Evolutionary conservation across 2,113 vertebrate species (phyloP).

Genomic region (Propithecus coquereli): DNA sequence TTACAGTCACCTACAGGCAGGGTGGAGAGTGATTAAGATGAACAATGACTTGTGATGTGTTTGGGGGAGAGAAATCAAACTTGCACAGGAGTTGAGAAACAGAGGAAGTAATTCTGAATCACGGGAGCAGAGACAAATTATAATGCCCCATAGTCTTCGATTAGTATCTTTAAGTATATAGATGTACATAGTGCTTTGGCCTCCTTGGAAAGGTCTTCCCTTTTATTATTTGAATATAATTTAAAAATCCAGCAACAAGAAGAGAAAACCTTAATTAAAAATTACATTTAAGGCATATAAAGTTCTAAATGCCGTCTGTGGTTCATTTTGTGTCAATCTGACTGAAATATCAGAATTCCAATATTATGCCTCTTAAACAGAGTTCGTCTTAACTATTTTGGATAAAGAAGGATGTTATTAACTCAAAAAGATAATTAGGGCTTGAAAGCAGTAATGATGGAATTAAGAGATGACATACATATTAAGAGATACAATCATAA

Average conservation of each 20-base stretch:
- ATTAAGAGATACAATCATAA: background rate
- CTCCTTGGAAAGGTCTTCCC: background rate
- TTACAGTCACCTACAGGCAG: background rate
- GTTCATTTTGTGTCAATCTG: background rate
- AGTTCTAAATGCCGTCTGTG: background rate
- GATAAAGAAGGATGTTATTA: background rate
- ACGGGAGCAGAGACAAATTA: background rate
- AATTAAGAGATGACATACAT: slow-evolving; percentile 29
- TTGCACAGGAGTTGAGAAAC: background rate
- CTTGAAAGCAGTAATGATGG: background rate
- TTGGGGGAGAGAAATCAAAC: background rate
- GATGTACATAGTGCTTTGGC: background rate
- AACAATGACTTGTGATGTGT: background rate
- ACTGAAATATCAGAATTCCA: slow-evolving; percentile 48
- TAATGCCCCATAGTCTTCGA: background rate
- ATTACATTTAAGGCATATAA: slow-evolving; percentile 1
- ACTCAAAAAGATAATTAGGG: background rate
- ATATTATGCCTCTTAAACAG: background rate
- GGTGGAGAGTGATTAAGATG: background rate
- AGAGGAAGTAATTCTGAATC: background rate
- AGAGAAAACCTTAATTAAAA: slow-evolving; percentile 51
- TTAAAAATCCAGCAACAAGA: slow-evolving; percentile 1
- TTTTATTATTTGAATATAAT: slow-evolving; percentile 42
- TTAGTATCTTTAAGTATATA: background rate
- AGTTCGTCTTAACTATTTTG: slow-evolving; percentile 25